A percentile compares a stretch with the other conserved stretches of the same genome.
These are phyloP conservation scores for Archilochus colubris DNA, from an alignment of 2,113 vertebrate species.

Conservation along the genomic window DNA sequence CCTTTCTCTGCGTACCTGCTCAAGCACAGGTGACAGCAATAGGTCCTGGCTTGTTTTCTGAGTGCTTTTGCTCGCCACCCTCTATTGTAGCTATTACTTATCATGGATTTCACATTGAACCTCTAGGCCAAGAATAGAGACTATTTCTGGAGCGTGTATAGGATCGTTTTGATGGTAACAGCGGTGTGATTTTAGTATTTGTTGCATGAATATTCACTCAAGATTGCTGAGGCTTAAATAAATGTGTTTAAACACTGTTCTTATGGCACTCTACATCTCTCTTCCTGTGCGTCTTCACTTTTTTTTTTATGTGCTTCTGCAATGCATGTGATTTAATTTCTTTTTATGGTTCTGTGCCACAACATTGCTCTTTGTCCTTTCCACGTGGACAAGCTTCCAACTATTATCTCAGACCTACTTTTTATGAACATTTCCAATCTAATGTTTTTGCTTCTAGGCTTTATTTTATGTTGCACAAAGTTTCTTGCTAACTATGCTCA, in stretches of 20 bases:
- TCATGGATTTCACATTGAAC: background rate
- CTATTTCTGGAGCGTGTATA: background rate
- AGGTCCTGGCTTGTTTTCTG: background rate
- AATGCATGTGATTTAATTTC: background rate
- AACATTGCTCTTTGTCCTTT: slow-evolving; percentile 10
- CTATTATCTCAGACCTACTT: background rate
- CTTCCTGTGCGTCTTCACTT: background rate
- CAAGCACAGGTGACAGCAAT: background rate
- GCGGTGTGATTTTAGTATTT: background rate
- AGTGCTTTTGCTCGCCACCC: background rate
- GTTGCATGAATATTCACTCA: background rate
- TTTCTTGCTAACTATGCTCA: background rate
- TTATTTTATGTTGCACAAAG: background rate
- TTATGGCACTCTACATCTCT: background rate
- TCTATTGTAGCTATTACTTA: background rate
- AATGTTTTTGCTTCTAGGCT: background rate
- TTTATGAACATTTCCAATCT: background rate
- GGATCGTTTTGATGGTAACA: background rate
- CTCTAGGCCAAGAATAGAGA: background rate
- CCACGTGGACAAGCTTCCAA: background rate
- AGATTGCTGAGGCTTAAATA: background rate
- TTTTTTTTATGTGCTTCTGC: background rate
- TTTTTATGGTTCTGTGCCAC: background rate
- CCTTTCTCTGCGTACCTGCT: background rate
- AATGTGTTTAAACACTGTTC: background rate